Evolutionary conservation across 30 jellyfish, hydroid and myxozoan genomes (phyloP), one percentile per base, ranked within the genome.

Genomic region (Cassiopea andromeda): DNA sequence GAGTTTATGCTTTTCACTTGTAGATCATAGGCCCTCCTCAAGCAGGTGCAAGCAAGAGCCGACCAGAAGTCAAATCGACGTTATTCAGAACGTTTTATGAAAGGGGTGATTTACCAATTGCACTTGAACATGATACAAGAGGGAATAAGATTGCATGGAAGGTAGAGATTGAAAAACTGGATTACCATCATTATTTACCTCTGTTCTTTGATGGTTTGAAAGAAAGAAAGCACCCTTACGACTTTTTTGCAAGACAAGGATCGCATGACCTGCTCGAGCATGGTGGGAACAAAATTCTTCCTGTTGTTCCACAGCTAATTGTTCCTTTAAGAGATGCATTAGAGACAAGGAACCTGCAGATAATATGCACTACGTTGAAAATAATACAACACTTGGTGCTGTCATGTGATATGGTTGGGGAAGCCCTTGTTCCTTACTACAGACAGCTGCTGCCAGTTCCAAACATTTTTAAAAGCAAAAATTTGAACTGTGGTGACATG

Each of bases 371-470:
- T 43, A 90, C 97, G 4, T 79, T 94, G 76, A 94, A 94, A 67
- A 95, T 94, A 27, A 47, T 94, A 78, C 98, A 94, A 64, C 98
- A 94, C 77, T 73, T 94, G 18, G 98, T 94, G 75, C 69, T 90
- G 47, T 94, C 98, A 5, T 96, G 98, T 27, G 98, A 94, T 66
- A 85, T 94, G 98, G 98, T 94, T 49, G 98, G 98, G 2, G 98
- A 94, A 68, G 98, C 98, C 15, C 90, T 94, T 44, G 98, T 94
- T 1, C 98, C 98, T 1, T 94, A 94, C 85, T 94, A 94, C 85
- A 81, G 98, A 50, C 98, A 94, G 60, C 89, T 94, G 58, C 82
- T 94, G 69, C 98, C 98, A 46, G 96, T 94, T 16, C 60, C 92
- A 82, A 94, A 94, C 83, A 94, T 94, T 61, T 94, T 94, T 87